Base-by-base conservation (phyloP, 2,888 invertebrate genomes). In the Gymnosoma rotundatum region DNA sequence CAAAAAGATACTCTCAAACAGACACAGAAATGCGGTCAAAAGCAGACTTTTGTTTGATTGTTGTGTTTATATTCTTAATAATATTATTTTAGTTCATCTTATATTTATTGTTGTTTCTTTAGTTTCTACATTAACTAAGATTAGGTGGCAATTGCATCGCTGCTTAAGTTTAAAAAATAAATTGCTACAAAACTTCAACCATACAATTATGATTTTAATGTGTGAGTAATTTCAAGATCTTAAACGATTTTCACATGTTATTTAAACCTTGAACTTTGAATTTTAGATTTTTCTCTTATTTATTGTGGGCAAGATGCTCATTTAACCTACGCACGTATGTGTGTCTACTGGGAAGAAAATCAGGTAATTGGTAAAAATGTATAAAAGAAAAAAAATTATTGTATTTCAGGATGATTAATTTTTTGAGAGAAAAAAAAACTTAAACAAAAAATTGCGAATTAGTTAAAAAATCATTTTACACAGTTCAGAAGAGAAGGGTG, bases 251-350 rank as follows among this genome's bases (percentile, higher is more conserved):
- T 70, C 74, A 75, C 64, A 75, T 79, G 66, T 74, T 74, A 45
- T 38, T 74, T 78, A 78, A 83, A 78, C 64, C 74, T 75, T 83
- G 83, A 83, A 83, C 78, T 70, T 66, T 78, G 63, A 78, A 32
- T 32, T 32, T 74, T 52, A 52, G 32, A n/a, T 36, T 42, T 32
- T 73, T 54, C 10, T 36, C 52, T 64, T 38, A 36, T 5, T 16
- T 0, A 6, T 25, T 72, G 16, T 54, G 21, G 20, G 8, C 16
- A 18, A 60, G 64, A 52, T 50, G 32, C 36, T 45, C 25, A 21
- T 75, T 69, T 70, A 63, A 82, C 42, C 20, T 60, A 72, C 66
- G 60, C 70, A 76, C 50, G 76, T n/a, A 25, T 25, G 25, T 25
- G 50, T 54, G 32, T 48, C 6, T n/a, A 48, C 45, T 16, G 16